Evolutionary conservation across 2,797 vertebrate species (phyloP), one percentile per base, ranked within the genome.

Genomic region (Gymnothorax reevesii): DNA sequence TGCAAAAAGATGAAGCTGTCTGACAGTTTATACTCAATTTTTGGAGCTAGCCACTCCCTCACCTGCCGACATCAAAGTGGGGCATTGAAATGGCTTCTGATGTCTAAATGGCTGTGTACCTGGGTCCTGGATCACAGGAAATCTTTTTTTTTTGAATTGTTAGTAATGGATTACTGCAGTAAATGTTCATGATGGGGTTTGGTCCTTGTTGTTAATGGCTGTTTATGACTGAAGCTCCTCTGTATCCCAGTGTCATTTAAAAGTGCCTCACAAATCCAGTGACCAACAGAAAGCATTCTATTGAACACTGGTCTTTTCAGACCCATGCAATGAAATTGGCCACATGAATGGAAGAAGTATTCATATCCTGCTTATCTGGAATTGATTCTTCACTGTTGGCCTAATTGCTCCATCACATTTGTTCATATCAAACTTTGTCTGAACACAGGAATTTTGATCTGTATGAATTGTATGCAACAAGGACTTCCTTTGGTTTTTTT

Each of bases 401-500:
- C 12, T 15, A 55, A 20, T 80, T 77, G 12, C 55, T 80, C 55
- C 15, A n/a, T 20, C 77, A 54, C 52, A 80, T 55, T 80, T 54
- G 17, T 22, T 55, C 77, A 49, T 15, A 77, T 49, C 73, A 80
- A 80, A 49, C 77, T 4, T 80, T 15, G 15, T 80, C 17, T 7
- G 17, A 80, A 17, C 55, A 10, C 52, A 80, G 55, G 49, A 49
- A 80, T 80, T 80, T 80, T 54, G 55, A 80, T 80, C 77, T 49
- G n/a, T 52, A 54, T 80, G n/a, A 20, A 22, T 54, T 49, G 77
- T 80, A 7, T 80, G 52, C 52, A 55, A 55, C 77, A 80, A 80
- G 55, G 20, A 55, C 20, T 80, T 80, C 52, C 77, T 80, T 79
- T 79, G 73, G 52, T 13, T 77, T 7, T 17, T 17, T 20, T 49